Evolutionary conservation across 2,113 vertebrate species (phyloP).

Genomic region (Ardeotis arabs): DNA sequence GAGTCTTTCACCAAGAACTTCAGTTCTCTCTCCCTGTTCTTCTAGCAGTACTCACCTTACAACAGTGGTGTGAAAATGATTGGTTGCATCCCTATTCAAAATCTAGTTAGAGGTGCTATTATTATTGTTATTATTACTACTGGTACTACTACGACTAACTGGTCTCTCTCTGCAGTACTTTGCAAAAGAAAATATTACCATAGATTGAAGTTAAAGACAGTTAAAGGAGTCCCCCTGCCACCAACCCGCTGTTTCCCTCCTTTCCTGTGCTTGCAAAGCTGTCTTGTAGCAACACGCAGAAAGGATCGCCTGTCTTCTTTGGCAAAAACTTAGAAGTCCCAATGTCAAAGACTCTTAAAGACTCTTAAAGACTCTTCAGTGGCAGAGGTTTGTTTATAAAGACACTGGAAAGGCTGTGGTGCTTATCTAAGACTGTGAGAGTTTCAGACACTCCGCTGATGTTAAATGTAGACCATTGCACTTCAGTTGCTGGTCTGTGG

Average conservation of each 20-base stretch:
- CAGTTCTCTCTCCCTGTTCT: background rate
- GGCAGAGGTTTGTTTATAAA: background rate
- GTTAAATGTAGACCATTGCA: background rate
- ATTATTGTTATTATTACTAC: background rate
- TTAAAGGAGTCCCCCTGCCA: background rate
- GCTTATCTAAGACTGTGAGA: background rate
- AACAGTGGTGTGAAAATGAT: background rate
- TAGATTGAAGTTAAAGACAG: background rate
- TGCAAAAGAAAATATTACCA: background rate
- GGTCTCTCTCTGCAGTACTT: background rate
- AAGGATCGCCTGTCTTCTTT: background rate
- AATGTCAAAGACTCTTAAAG: background rate
- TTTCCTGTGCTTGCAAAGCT: background rate
- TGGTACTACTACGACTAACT: background rate
- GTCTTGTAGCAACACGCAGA: background rate
- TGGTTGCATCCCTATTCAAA: background rate
- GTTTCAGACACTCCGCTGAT: background rate
- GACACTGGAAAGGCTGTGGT: background rate
- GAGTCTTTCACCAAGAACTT: background rate
- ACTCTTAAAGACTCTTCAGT: background rate
- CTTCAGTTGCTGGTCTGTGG: fast-evolving
- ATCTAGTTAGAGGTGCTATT: background rate
- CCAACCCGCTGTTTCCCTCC: background rate
- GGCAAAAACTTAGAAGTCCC: background rate
- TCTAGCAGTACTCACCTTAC: background rate